A percentile compares a stretch with the other conserved stretches of the same genome.
Conservation (phyloP, 2,888 invertebrate species). For the Therioaphis trifolii region DNA sequence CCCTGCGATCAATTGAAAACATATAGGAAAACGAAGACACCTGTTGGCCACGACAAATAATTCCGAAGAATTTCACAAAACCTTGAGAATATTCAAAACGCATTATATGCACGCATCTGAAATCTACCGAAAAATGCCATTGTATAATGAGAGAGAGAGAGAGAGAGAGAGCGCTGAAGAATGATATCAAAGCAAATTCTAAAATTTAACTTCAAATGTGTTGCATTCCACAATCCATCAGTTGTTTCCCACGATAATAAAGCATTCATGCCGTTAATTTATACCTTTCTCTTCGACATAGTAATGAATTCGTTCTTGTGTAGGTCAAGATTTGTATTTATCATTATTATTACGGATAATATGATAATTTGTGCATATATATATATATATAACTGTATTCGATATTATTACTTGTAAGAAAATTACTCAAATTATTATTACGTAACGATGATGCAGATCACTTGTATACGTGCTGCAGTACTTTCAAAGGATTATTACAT, state of each 20-base stretch:
- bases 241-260: conserved; percentile 50
- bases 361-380: conserved; percentile 14
- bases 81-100: conserved; percentile 39
- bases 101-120: background rate
- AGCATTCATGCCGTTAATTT: conserved; percentile 28
- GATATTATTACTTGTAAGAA: conserved; percentile 17
- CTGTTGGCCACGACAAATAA: background rate
- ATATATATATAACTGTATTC: background rate
- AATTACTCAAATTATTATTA: background rate
- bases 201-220: conserved; percentile 44
- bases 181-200: conserved; percentile 36
- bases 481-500: conserved; percentile 7
- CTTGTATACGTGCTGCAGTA: background rate
- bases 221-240: conserved; percentile 43
- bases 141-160: conserved; percentile 14
- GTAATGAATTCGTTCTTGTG: conserved; percentile 52
- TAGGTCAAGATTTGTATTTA: conserved; percentile 52
- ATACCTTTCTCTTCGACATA: conserved; percentile 48
- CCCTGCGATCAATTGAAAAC: background rate
- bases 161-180: too few relatives aligned
- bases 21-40: background rate
- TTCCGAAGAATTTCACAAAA: conserved; percentile 28
- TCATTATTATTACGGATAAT: conserved; percentile 30
- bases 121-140: conserved; percentile 52
- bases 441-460: background rate